These are phyloP conservation scores for Linepithema humile DNA, from an alignment of 1,140 invertebrate genomes.

Conservation along the genomic window DNA sequence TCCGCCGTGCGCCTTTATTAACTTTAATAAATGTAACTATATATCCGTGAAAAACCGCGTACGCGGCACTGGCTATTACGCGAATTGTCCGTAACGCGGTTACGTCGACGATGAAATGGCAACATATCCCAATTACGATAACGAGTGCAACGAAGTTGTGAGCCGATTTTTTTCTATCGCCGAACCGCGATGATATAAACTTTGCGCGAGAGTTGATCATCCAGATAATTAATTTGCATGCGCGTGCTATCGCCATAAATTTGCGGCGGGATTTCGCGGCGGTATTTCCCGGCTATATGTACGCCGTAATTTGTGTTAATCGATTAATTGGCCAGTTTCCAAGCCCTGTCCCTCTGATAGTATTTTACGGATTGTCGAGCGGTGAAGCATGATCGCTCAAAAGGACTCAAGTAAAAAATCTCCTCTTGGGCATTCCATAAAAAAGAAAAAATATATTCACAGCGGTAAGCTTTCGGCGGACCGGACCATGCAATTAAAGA, in stretches of 20 bases:
- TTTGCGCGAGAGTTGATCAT: constrained; percentile 40
- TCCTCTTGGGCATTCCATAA: not conserved
- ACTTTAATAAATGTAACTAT: not conserved
- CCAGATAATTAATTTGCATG: constrained; percentile 51
- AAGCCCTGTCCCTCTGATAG: not conserved
- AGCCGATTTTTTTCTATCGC: constrained; percentile 13
- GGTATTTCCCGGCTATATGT: constrained; percentile 4
- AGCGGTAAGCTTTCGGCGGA: not conserved
- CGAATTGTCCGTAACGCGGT: constrained; percentile 28
- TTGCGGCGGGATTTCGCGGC: constrained; percentile 37
- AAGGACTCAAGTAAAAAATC: not conserved
- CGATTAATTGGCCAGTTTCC: constrained; percentile 56
- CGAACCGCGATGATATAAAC: constrained; percentile 24
- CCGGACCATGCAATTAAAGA: not conserved
- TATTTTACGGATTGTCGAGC: not conserved
- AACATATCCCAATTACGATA: constrained; percentile 34
- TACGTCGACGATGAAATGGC: constrained; percentile 1
- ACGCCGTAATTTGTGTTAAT: constrained; percentile 53
- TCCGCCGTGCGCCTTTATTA: not conserved
- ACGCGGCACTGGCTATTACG: constrained; percentile 3
- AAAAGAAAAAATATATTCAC: not conserved
- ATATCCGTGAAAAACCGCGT: not conserved
- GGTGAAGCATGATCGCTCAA: too few relatives aligned
- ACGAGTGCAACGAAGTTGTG: constrained; percentile 19
- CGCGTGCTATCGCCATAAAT: constrained; percentile 43